phyloP scores from a whole-genome alignment of 2,888 invertebrate genomes.

The Eudemis profundana region DNA sequence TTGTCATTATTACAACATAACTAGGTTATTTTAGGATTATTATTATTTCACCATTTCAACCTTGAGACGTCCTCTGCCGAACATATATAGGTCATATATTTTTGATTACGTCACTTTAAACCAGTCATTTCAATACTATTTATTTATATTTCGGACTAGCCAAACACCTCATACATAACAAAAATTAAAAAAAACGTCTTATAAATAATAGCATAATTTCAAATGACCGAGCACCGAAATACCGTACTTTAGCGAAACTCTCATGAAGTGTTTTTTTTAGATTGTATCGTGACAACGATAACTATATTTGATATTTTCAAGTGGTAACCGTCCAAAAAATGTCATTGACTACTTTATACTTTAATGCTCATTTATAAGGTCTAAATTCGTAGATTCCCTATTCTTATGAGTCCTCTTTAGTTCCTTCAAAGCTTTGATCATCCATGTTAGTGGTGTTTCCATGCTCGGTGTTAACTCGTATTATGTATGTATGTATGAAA shows the following conservation, averaged over 20 bases:
- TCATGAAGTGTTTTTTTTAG: background rate
- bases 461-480: constrained; percentile 57
- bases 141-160: constrained; percentile 68
- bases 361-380: constrained; percentile 1
- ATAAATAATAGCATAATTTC: constrained; percentile 48
- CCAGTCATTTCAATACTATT: background rate
- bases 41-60: no score
- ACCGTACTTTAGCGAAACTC: constrained; percentile 32
- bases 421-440: constrained; percentile 30
- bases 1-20: background rate
- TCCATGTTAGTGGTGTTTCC: constrained; percentile 67
- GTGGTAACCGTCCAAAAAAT: no score
- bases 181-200: constrained; percentile 54
- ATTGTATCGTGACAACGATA: background rate
- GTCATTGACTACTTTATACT: background rate
- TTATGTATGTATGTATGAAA: constrained; percentile 61
- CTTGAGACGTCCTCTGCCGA: no score
- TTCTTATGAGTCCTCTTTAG: constrained; percentile 26
- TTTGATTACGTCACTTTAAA: constrained; percentile 22
- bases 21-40: constrained; percentile 1
- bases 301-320: background rate
- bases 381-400: background rate
- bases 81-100: no score
- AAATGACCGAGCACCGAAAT: constrained; percentile 67
- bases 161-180: constrained; percentile 66